Evolutionary conservation across 2,113 vertebrate species (phyloP), one percentile per base, ranked within the genome.

Genomic region (Oceanites oceanicus): DNA sequence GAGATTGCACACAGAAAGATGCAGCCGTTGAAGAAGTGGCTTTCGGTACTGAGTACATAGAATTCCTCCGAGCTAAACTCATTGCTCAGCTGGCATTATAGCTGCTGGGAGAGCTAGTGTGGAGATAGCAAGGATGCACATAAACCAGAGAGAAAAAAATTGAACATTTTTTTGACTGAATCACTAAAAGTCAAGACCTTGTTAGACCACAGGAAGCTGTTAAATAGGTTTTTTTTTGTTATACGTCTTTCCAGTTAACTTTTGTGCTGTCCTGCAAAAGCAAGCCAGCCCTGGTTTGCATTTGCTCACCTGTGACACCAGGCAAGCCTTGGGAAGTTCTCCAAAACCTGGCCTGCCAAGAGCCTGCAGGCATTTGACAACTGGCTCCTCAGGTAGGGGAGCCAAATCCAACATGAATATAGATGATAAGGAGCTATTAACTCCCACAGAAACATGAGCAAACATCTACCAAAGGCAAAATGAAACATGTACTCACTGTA

Each of bases 391-490:
- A 68, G 68, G 85, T 23, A 66, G 50, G 80, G 68, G 50, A 95
- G 83, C 68, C 92, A 95, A 88, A 93, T 63, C 81, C 78, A 95
- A 94, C 92, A 95, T 38, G 76, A 86, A 67, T 27, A 73, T 90
- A 96, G 91, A 94, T 7, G 87, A 90, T 77, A 85, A 96, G 74
- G 70, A 86, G 70, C 10, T 75, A 90, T 88, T 96, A 94, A 94
- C 85, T 88, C 91, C 49, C 73, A 95, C 88, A 86, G 74, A 83
- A 65, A 88, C 50, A 79, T 36, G 74, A 88, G 66, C 78, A 83
- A 70, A 91, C 30, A 63, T 83, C 96, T 94, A 78, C 85, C 90
- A 76, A 91, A 97, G 84, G 55, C 93, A 66, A 92, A 96, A 81
- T 42, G 36, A 94, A 97, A 90, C 68, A 73, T 26, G 58, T 49